Percentiles rank a stretch among this genome's conserved stretches.
These are phyloP conservation scores for Ia io DNA, from an alignment of 2,113 vertebrate genomes.

Conservation along the genomic window DNA sequence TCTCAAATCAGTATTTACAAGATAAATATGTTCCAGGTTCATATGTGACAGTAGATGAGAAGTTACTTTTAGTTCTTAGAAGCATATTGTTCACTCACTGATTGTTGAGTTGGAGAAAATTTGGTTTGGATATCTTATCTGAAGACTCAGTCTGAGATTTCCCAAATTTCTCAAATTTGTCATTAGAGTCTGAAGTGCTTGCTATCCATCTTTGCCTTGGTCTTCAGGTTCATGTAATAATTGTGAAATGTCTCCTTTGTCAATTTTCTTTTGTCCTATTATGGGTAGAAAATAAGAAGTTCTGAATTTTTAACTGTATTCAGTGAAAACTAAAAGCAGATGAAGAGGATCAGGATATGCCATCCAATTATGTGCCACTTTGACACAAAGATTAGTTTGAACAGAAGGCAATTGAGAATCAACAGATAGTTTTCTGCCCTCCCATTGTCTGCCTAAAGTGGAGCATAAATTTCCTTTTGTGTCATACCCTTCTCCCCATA, in stretches of 20 bases:
- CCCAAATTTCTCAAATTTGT: neutral
- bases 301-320: neutral
- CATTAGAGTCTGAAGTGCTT: slow-evolving; percentile 1
- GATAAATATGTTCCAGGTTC: neutral
- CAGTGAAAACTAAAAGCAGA: neutral
- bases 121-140: neutral
- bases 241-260: slow-evolving; percentile 6
- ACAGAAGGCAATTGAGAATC: neutral
- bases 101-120: slow-evolving; percentile 36
- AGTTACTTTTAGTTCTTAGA: slow-evolving; percentile 29
- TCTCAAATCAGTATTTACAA: slow-evolving; percentile 21
- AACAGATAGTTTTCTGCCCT: neutral
- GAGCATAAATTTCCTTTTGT: neutral
- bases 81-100: neutral
- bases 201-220: neutral
- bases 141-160: neutral
- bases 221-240: slow-evolving; percentile 15
- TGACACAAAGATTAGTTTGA: slow-evolving; percentile 15
- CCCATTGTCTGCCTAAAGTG: neutral
- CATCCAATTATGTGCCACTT: neutral
- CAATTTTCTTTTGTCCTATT: neutral
- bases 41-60: neutral
- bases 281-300: neutral
- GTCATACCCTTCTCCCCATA: neutral
- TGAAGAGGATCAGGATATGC: neutral